These are phyloP conservation scores for Enteromius thamalakanensis DNA, from an alignment of 2,797 vertebrate genomes.

Conservation along the genomic window DNA sequence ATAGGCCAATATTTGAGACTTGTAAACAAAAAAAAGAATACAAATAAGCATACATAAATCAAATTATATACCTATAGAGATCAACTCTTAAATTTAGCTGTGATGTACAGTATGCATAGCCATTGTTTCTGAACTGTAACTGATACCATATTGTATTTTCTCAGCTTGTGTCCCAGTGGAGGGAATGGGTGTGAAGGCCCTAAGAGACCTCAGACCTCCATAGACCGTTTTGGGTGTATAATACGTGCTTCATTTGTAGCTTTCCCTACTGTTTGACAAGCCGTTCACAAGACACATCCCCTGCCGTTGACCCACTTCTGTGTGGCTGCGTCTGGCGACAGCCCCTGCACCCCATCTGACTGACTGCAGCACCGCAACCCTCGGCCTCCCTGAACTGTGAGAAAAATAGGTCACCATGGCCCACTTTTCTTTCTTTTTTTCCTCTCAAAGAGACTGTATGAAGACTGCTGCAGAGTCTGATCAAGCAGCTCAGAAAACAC, in stretches of 20 bases:
- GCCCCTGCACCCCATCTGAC: constrained; percentile 78
- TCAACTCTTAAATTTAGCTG: background rate
- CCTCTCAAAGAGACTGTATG: constrained; percentile 68
- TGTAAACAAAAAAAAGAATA: background rate
- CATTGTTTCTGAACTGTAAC: constrained; percentile 21
- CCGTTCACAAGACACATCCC: constrained; percentile 80
- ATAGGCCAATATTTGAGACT: background rate
- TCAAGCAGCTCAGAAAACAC: constrained; percentile 55
- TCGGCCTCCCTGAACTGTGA: constrained; percentile 83
- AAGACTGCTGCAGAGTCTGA: constrained; percentile 77
- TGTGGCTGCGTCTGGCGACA: constrained; percentile 77
- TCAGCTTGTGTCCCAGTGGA: background rate
- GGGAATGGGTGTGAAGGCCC: background rate
- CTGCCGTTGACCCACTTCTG: constrained; percentile 80
- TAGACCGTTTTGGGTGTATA: constrained; percentile 75
- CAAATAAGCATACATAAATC: background rate
- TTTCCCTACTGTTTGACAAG: constrained; percentile 78
- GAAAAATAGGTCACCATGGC: constrained; percentile 84
- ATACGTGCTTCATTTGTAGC: constrained; percentile 81
- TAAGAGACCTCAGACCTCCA: constrained; percentile 69
- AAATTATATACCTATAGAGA: background rate
- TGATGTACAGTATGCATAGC: background rate
- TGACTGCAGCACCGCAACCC: constrained; percentile 80
- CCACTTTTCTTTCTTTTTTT: constrained; percentile 73
- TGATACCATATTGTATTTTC: background rate